These are phyloP conservation scores for Timandra comae DNA, from an alignment of 2,888 invertebrate genomes.

Conservation along the genomic window DNA sequence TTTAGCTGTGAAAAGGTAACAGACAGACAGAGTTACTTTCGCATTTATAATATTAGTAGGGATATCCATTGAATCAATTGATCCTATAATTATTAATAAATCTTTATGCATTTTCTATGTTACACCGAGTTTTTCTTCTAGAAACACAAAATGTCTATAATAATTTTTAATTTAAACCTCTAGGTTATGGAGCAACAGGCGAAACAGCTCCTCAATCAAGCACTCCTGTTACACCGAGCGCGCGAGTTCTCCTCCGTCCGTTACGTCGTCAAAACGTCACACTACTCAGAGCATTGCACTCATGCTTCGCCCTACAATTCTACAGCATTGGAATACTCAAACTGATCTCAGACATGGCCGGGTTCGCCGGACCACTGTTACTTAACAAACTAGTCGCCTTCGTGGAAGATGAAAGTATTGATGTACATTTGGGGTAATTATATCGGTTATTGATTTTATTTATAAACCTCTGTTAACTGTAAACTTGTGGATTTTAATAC, in stretches of 20 bases:
- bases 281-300: conserved; percentile 82
- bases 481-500: not conserved
- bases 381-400: conserved; percentile 88
- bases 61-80: no score
- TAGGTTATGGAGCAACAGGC: conserved; percentile 59
- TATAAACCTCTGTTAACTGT: no score
- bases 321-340: conserved; percentile 90
- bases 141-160: not conserved
- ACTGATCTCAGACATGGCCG: conserved; percentile 87
- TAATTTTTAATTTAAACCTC: not conserved
- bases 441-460: no score
- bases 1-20: no score
- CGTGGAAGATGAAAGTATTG: conserved; percentile 83
- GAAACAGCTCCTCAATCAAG: conserved; percentile 47
- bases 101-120: no score
- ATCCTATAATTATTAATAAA: no score
- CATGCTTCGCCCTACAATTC: conserved; percentile 87
- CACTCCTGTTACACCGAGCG: conserved; percentile 58
- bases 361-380: conserved; percentile 93
- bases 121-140: no score
- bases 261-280: conserved; percentile 67
- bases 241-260: conserved; percentile 49
- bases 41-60: no score
- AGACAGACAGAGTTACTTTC: no score
- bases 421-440: conserved; percentile 80